Evolutionary conservation across 1,140 invertebrate species (phyloP), one percentile per base, ranked within the genome.

Genomic region (Anastrepha ludens): DNA sequence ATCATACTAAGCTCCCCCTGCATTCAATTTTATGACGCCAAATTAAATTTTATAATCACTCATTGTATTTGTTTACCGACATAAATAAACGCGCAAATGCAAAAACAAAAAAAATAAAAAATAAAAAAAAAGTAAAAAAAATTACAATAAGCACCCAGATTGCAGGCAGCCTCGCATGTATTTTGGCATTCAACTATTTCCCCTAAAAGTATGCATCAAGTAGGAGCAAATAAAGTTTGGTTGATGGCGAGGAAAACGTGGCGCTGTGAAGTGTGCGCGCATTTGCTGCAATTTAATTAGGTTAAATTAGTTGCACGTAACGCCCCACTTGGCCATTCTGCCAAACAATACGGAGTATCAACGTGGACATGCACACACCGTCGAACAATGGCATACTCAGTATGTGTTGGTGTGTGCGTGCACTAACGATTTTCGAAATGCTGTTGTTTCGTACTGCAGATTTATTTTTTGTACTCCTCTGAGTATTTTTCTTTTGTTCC

Each of bases 321-420:
- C 70, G 44, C 47, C 44, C 44, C 70, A 74, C 20, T 74, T 74
- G 67, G 67, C 67, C 41, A 74, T 47, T 47, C 41, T 74, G 44
- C 70, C 39, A 74, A 74, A 50, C 13, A 47, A 74, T 74, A 29
- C 47, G 70, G 41, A 39, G 70, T 47, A 44, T 13, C 6, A n/a
- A 15, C 17, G 41, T 29, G 13, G 11, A 47, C 70, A 50, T 29
- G 17, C 39, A 74, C 39, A 47, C 13, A 47, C 41, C 44, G 5
- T 29, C 29, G 29, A 29, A 29, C 29, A 29, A 29, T 29, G 29
- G 29, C 29, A 29, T 29, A 29, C 29, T 29, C 29, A 29, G 29
- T 29, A 29, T 29, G 29, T 29, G 29, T 29, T 29, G 29, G 29
- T 29, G 29, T 67, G 11, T 29, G 20, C 64, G 6, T 67, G 29